A percentile compares a stretch with the other conserved stretches of the same genome.
Evolutionary conservation across 2,797 vertebrate species (phyloP).

Genomic region (Hylomyscus alleni): DNA sequence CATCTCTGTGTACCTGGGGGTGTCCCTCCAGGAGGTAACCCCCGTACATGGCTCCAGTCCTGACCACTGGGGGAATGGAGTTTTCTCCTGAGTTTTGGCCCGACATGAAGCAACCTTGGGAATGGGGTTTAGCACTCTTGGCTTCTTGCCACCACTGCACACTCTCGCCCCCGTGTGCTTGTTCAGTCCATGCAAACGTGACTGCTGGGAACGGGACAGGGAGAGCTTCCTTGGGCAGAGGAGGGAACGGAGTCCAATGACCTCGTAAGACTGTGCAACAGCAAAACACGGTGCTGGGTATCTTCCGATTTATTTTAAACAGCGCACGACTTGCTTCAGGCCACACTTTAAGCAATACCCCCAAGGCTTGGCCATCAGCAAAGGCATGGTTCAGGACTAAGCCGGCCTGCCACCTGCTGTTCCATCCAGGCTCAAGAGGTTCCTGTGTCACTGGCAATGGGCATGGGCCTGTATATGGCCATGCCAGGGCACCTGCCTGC

Average conservation of each 20-base stretch:
- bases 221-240: not conserved
- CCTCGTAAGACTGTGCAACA: not conserved
- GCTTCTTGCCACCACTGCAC: not conserved
- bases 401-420: accelerated
- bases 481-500: not conserved
- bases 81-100: not conserved
- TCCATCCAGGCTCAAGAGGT: not conserved
- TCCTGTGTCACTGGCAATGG: not conserved
- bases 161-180: accelerated
- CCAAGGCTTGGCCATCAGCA: accelerated
- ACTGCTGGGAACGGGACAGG: accelerated
- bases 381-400: accelerated
- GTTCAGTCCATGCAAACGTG: accelerated
- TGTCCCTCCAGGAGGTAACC: not conserved
- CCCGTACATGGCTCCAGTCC: accelerated
- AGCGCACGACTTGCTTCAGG: not conserved
- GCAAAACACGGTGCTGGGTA: accelerated
- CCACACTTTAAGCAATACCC: not conserved
- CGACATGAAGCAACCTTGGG: not conserved
- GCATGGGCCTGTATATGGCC: not conserved
- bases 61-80: not conserved
- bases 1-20: not conserved
- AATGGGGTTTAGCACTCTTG: accelerated
- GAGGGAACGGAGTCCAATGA: not conserved
- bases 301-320: not conserved